Base-by-base conservation (phyloP, 2,797 vertebrate genomes). In the Anguilla pacifica region DNA sequence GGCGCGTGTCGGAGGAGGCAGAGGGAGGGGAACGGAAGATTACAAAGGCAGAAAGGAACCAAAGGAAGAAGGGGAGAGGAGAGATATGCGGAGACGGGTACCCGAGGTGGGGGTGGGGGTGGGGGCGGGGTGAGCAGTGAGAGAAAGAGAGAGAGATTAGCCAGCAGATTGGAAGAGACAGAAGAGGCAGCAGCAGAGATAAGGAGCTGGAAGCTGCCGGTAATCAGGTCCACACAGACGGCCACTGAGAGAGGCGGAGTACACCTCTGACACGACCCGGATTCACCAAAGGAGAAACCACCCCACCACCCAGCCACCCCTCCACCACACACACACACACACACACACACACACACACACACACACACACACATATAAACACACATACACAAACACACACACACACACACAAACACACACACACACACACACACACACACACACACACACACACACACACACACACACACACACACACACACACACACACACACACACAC, bases 161-260 rank as follows among this genome's bases (percentile, higher is more conserved):
- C 83, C 53, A 46, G 74, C 61, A 86, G 85, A 87, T 53, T 82
- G 59, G 91, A 89, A 91, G 92, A 92, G 92, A 94, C 91, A 89
- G 86, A 91, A 91, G 89, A 19, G 88, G 89, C 92, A 89, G 88
- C 88, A 91, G 74, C 85, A 89, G 55, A 92, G 77, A 93, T 88
- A 94, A 87, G 89, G 88, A 93, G 85, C 93, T 3, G 1, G 92
- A 89, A 93, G 89, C 91, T 88, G 85, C 85, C 91, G 89, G 49
- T 89, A 87, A 90, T 85, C 39, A 46, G 57, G 84, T 43, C 89
- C 92, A 91, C 67, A 74, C 55, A 67, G 22, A 88, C 86, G 89
- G 67, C 67, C 39, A 28, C 79, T 31, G 74, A 31, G 0, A 85
- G 39, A 55, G 39, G 67, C 19, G 28, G 51, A 51, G 86, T 22